A percentile compares a stretch with the other conserved stretches of the same genome.
Conservation (phyloP, 2,888 invertebrate genomes). For the Aleiodes alternator region DNA sequence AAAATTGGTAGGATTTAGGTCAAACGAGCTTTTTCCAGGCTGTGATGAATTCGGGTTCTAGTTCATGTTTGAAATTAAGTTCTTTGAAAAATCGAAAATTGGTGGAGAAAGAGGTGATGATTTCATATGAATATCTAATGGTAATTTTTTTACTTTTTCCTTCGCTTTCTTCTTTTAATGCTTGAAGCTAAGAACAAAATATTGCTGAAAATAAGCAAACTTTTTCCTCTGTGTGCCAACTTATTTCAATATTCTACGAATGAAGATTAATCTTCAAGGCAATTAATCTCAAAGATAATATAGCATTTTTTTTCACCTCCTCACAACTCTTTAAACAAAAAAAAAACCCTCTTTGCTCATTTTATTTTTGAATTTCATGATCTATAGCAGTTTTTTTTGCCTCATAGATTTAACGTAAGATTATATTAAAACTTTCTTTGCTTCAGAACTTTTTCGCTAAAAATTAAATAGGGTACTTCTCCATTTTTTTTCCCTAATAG, state of each 20-base stretch:
- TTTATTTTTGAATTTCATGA: constrained; percentile 21
- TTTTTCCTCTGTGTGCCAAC: neutral
- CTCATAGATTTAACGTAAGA: constrained; percentile 4
- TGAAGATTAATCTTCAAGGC: no score
- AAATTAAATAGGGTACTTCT: constrained; percentile 13
- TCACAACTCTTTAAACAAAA: no score
- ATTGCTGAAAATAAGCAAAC: neutral
- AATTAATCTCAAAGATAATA: no score
- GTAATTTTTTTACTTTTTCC: no score
- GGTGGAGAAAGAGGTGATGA: neutral
- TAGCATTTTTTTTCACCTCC: no score
- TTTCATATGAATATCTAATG: no score
- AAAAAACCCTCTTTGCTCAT: neutral
- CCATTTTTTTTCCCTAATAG: neutral
- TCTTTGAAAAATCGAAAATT: neutral
- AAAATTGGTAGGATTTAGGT: neutral
- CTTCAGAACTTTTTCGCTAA: neutral
- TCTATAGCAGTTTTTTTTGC: constrained; percentile 2
- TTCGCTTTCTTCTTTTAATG: no score
- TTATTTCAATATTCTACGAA: no score
- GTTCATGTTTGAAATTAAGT: neutral
- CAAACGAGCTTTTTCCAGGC: constrained; percentile 13
- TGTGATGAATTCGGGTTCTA: neutral
- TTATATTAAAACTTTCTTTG: constrained; percentile 26
- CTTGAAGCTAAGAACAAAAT: neutral